Percentiles rank a stretch among this genome's conserved stretches.
phyloP scores from a whole-genome alignment of 2,888 invertebrate genomes.

The Melanotus villosus region DNA sequence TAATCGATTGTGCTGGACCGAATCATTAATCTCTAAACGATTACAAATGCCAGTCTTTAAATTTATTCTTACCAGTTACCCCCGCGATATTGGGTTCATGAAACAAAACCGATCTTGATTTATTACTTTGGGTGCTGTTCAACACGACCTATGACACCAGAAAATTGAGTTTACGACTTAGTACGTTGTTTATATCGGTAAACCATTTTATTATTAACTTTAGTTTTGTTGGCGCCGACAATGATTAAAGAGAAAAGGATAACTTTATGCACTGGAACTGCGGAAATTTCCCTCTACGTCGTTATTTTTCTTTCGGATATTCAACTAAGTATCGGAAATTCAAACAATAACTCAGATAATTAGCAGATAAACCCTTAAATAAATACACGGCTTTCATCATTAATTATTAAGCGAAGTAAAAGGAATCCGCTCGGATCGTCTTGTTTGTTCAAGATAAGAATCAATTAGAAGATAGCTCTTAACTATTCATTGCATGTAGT shows the following conservation, averaged over 20 bases:
- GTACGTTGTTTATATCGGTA: neutral
- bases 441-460: neutral
- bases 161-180: neutral
- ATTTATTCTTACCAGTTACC: neutral
- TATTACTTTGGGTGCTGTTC: neutral
- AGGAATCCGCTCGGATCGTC: neutral
- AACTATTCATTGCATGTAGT: constrained; percentile 17
- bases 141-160: neutral
- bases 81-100: neutral
- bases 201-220: neutral
- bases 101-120: constrained; percentile 1
- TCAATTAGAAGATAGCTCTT: constrained; percentile 1
- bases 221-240: neutral
- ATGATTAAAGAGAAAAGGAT: too few relatives aligned
- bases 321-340: neutral
- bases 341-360: neutral
- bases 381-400: neutral
- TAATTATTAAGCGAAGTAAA: neutral
- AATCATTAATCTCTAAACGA: neutral
- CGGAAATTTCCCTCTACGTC: too few relatives aligned
- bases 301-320: too few relatives aligned
- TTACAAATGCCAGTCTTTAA: neutral
- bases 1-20: neutral
- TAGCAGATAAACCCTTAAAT: neutral
- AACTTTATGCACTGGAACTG: too few relatives aligned